Evolutionary conservation across 92 coral and sea anemone genomes (phyloP).

Genomic region (Epizoanthus rinbou): DNA sequence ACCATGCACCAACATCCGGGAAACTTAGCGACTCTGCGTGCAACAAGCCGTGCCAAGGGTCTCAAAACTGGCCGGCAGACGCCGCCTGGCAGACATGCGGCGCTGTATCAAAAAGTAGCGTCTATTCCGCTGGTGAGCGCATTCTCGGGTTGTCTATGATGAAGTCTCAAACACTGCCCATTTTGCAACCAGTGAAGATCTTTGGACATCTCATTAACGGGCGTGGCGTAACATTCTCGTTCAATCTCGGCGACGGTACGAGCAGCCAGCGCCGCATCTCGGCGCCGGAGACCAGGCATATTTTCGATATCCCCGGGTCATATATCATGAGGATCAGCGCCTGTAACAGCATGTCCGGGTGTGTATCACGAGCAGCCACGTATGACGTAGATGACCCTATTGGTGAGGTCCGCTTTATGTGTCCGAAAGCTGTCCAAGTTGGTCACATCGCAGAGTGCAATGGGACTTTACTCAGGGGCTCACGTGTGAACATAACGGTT

Average conservation of each 20-base stretch:
- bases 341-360: constrained; percentile 65
- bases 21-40: constrained; percentile 72
- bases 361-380: constrained; percentile 54
- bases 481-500: constrained; percentile 75
- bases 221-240: constrained; percentile 61
- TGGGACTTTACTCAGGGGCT: constrained; percentile 77
- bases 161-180: constrained; percentile 40
- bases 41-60: constrained; percentile 66
- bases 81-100: constrained; percentile 73
- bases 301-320: constrained; percentile 81
- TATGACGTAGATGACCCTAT: constrained; percentile 73
- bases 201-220: constrained; percentile 69
- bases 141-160: constrained; percentile 72
- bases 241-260: constrained; percentile 79
- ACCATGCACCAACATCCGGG: constrained; percentile 59
- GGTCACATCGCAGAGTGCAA: constrained; percentile 79
- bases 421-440: constrained; percentile 74
- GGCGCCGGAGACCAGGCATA: constrained; percentile 56
- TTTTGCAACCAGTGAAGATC: constrained; percentile 60
- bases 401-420: constrained; percentile 54
- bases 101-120: constrained; percentile 63
- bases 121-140: constrained; percentile 75
- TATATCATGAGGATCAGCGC: constrained; percentile 75
- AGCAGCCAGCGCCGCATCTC: constrained; percentile 40
- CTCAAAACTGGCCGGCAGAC: constrained; percentile 49